A percentile compares a stretch with the other conserved stretches of the same genome.
These are phyloP conservation scores for Carettochelys insculpta DNA, from an alignment of 2,113 vertebrate species.

Conservation along the genomic window DNA sequence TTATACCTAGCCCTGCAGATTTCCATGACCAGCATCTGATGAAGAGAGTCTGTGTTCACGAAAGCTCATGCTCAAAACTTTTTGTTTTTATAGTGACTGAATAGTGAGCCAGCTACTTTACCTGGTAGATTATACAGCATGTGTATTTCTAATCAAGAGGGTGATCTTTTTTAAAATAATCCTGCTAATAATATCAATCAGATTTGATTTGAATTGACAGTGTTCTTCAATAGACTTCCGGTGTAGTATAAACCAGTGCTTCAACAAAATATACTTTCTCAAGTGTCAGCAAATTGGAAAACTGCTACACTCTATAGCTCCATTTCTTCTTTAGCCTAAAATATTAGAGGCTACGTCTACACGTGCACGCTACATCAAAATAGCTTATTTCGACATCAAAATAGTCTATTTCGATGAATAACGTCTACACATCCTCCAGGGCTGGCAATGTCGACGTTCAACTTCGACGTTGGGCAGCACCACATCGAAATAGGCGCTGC, in stretches of 20 bases:
- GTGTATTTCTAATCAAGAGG: accelerated
- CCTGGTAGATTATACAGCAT: neutral
- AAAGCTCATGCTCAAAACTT: too few relatives aligned
- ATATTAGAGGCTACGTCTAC: too few relatives aligned
- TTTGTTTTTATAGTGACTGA: neutral
- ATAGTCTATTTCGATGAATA: too few relatives aligned
- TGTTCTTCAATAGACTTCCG: neutral
- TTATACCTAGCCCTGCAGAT: too few relatives aligned
- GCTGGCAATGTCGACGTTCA: too few relatives aligned
- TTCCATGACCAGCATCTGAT: too few relatives aligned
- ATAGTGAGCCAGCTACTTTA: neutral
- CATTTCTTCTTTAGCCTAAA: neutral
- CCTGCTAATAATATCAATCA: neutral
- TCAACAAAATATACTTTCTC: neutral
- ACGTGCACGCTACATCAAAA: too few relatives aligned
- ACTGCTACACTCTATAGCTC: accelerated
- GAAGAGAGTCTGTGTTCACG: too few relatives aligned
- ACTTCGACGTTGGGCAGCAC: too few relatives aligned
- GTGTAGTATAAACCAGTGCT: neutral
- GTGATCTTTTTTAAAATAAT: neutral
- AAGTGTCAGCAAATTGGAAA: neutral
- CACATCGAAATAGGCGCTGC: too few relatives aligned
- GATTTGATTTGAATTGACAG: accelerated
- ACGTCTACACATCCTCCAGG: too few relatives aligned
- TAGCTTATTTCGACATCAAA: too few relatives aligned